phyloP scores from a whole-genome alignment of 1,140 invertebrate species.

The Epicauta chinensis region DNA sequence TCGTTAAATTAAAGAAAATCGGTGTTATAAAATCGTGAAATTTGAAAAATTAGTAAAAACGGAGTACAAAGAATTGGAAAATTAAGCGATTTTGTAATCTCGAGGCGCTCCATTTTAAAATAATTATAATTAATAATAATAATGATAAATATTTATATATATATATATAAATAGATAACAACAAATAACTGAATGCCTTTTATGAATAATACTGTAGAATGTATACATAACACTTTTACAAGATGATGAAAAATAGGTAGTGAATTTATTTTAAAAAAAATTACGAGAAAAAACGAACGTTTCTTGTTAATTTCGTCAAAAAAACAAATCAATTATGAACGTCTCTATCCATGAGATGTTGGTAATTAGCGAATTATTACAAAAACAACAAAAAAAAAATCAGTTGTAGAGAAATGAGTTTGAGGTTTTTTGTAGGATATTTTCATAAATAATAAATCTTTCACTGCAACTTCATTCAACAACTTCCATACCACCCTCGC shows the following conservation, averaged over 20 bases:
- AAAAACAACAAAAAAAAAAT: slow-evolving; percentile 30
- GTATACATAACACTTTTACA: slow-evolving; percentile 43
- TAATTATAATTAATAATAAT: neutral
- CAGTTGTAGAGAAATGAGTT: slow-evolving; percentile 41
- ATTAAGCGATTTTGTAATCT: slow-evolving; percentile 30
- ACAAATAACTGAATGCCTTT: slow-evolving; percentile 44
- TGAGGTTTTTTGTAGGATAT: slow-evolving; percentile 43
- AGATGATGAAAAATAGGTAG: slow-evolving; percentile 37
- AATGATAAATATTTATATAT: slow-evolving; percentile 40
- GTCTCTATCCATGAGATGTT: slow-evolving; percentile 22
- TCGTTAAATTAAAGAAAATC: slow-evolving; percentile 2
- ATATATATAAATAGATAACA: slow-evolving; percentile 33
- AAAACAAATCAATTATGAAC: slow-evolving; percentile 16
- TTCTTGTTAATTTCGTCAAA: too few species aligned
- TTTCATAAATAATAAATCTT: slow-evolving; percentile 44
- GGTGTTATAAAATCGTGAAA: slow-evolving; percentile 30
- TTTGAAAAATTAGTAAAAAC: slow-evolving; percentile 1
- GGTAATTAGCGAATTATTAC: slow-evolving; percentile 16
- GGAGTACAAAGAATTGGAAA: slow-evolving; percentile 27
- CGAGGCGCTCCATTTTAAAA: slow-evolving; percentile 27
- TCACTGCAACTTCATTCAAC: too few species aligned
- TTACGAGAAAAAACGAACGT: slow-evolving; percentile 23
- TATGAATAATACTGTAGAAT: slow-evolving; percentile 41
- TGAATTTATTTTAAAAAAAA: slow-evolving; percentile 33
- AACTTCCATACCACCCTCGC: too few species aligned